A percentile compares a stretch with the other conserved stretches of the same genome.
These are phyloP conservation scores for Nasonia giraulti DNA, from an alignment of 1,140 invertebrate species.

Conservation along the genomic window DNA sequence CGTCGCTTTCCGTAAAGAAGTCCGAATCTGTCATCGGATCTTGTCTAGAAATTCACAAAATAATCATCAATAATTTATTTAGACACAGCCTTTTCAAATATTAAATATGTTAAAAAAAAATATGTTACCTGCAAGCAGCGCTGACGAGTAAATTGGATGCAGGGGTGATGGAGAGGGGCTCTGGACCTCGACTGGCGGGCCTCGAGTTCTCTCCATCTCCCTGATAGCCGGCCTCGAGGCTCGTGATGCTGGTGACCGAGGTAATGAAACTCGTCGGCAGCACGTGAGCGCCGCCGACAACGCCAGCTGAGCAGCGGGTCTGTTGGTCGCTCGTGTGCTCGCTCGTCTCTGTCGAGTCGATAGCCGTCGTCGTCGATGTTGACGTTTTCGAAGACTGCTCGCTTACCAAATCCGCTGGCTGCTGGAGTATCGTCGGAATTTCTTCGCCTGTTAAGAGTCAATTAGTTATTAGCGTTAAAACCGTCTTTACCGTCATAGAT, in stretches of 20 bases:
- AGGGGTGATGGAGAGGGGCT: conserved; percentile 77
- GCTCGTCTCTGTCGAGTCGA: conserved; percentile 42
- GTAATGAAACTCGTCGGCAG: conserved; percentile 83
- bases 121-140: conserved; percentile 25
- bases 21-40: conserved; percentile 93
- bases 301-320: not conserved
- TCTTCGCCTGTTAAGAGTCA: not conserved
- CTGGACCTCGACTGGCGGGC: conserved; percentile 84
- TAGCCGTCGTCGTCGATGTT: not conserved
- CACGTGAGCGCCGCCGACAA: conserved; percentile 37
- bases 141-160: conserved; percentile 27
- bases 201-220: conserved; percentile 89
- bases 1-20: conserved; percentile 91
- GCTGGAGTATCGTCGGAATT: not conserved
- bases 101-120: not conserved
- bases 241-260: conserved; percentile 89
- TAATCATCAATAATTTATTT: not conserved
- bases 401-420: not conserved
- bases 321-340: conserved; percentile 38
- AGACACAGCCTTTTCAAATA: not conserved
- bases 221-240: conserved; percentile 89
- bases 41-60: conserved; percentile 67
- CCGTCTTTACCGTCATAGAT: not conserved
- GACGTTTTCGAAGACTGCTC: not conserved
- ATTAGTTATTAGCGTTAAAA: not conserved